These are phyloP conservation scores for Artibeus jamaicensis DNA, from an alignment of 2,797 vertebrate species.

Conservation along the genomic window DNA sequence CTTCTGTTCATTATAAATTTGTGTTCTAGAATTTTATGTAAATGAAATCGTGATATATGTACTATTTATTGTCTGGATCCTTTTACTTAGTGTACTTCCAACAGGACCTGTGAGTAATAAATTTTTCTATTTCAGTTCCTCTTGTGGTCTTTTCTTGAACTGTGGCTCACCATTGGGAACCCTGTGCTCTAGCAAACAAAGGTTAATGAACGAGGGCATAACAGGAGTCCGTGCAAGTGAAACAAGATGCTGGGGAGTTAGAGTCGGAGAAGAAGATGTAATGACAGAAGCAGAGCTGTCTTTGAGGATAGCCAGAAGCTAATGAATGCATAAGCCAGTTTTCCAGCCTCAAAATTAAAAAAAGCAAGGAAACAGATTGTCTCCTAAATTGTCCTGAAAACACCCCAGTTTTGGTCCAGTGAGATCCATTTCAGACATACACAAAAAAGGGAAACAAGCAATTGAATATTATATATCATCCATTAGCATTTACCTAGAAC, in stretches of 20 bases:
- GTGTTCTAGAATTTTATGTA: background rate
- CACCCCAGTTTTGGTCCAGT: background rate
- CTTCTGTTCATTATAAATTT: background rate
- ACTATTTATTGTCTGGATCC: background rate
- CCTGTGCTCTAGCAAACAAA: background rate
- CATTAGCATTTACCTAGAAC: background rate
- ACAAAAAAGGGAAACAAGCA: background rate
- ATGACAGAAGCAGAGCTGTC: background rate
- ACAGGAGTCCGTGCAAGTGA: background rate
- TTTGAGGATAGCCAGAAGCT: background rate
- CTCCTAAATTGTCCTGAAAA: background rate
- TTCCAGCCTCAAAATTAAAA: background rate
- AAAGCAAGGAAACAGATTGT: background rate
- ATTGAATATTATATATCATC: background rate
- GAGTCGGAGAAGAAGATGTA: background rate
- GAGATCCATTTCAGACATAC: background rate
- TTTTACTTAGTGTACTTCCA: background rate
- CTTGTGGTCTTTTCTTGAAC: background rate
- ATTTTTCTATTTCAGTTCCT: background rate
- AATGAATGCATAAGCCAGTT: background rate
- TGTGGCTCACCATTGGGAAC: background rate
- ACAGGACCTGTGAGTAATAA: background rate
- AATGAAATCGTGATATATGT: background rate
- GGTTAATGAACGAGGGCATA: background rate
- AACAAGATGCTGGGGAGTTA: background rate